These are phyloP conservation scores for Heloderma charlesbogerti DNA, from an alignment of 2,113 vertebrate species.

Conservation along the genomic window DNA sequence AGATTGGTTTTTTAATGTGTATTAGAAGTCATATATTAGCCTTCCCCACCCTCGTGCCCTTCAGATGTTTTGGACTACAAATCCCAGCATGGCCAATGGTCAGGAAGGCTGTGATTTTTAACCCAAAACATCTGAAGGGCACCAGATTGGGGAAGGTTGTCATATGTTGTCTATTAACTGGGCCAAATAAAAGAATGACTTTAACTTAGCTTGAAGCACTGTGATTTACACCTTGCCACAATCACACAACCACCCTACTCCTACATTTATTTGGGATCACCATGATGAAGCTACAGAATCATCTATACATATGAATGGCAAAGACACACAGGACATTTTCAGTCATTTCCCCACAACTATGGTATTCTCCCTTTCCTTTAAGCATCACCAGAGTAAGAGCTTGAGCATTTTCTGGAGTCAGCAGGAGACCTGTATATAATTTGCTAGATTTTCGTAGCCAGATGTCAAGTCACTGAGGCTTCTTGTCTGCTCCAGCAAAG, in stretches of 20 bases:
- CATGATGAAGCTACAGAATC: background rate
- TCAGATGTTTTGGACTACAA: too few relatives aligned
- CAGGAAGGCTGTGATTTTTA: too few relatives aligned
- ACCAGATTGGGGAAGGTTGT: too few relatives aligned
- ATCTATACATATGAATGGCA: background rate
- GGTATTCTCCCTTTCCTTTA: background rate
- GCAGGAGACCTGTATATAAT: background rate
- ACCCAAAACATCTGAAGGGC: too few relatives aligned
- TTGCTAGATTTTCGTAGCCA: background rate
- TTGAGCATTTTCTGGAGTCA: background rate
- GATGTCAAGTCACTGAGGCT: background rate
- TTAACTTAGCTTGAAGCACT: background rate
- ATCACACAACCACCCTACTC: background rate
- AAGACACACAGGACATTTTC: background rate
- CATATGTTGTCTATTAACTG: background rate
- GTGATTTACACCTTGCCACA: background rate
- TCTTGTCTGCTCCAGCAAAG: background rate
- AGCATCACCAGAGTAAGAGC: background rate
- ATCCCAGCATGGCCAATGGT: too few relatives aligned
- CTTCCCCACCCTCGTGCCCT: too few relatives aligned
- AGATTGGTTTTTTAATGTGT: conserved; percentile 15
- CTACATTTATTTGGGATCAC: background rate
- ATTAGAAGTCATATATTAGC: background rate
- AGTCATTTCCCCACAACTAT: background rate
- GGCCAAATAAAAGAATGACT: background rate